Percentiles rank a stretch among this genome's conserved stretches.
These are phyloP conservation scores for Drosophila antonietae DNA, from an alignment of 2,888 invertebrate species.

Conservation along the genomic window DNA sequence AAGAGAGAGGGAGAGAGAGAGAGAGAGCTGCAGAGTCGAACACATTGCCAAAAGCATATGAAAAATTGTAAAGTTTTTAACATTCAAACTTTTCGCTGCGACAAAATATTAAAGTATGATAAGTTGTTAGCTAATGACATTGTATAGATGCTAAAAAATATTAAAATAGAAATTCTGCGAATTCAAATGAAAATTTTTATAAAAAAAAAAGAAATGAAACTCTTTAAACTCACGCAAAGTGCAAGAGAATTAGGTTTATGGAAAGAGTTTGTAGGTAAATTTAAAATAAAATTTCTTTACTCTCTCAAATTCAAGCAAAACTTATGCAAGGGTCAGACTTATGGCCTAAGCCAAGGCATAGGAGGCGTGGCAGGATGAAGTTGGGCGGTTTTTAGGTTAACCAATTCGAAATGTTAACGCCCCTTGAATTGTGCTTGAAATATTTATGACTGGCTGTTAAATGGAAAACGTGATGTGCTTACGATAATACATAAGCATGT, in stretches of 20 bases:
- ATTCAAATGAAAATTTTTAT: too few relatives aligned
- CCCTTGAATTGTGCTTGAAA: slow-evolving; percentile 73
- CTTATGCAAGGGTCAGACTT: slow-evolving; percentile 4
- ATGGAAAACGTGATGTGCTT: slow-evolving; percentile 69
- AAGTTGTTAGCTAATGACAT: not conserved
- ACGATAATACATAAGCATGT: slow-evolving; percentile 34
- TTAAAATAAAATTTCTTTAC: not conserved
- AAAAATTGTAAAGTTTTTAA: not conserved
- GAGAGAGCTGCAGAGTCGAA: not conserved
- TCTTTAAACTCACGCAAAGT: too few relatives aligned
- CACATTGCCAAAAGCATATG: not conserved
- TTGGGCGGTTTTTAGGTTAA: slow-evolving; percentile 5
- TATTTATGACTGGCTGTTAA: slow-evolving; percentile 72
- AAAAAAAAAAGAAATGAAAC: too few relatives aligned
- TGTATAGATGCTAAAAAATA: too few relatives aligned
- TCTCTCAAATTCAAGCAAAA: not conserved
- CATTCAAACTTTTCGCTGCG: not conserved
- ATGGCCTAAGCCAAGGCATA: not conserved
- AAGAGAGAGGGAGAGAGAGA: not conserved
- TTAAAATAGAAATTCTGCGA: too few relatives aligned
- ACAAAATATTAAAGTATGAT: not conserved
- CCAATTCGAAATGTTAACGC: slow-evolving; percentile 67
- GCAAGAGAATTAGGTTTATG: too few relatives aligned
- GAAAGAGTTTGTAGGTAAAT: not conserved
- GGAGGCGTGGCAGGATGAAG: not conserved